A percentile compares a stretch with the other conserved stretches of the same genome.
phyloP scores from a whole-genome alignment of 2,888 invertebrate genomes.

The Drosophila austrosaltans region DNA sequence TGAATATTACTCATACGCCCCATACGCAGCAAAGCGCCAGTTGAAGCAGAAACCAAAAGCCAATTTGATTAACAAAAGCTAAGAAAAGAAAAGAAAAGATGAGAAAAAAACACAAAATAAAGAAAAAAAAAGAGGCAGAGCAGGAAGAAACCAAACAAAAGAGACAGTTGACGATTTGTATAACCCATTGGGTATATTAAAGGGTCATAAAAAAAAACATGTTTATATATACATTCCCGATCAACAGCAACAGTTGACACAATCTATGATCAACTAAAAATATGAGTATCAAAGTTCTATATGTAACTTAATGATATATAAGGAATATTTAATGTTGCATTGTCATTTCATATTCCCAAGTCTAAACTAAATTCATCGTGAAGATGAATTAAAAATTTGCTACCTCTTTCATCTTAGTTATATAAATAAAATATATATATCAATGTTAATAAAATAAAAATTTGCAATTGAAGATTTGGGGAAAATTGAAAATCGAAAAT shows the following conservation, averaged over 20 bases:
- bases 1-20: constrained; percentile 65
- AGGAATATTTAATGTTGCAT: too few relatives aligned
- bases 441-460: too few relatives aligned
- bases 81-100: constrained; percentile 2
- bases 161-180: not conserved
- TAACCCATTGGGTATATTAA: not conserved
- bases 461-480: too few relatives aligned
- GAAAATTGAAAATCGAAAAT: constrained; percentile 7
- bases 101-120: not conserved
- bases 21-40: constrained; percentile 28
- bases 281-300: too few relatives aligned
- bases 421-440: not conserved
- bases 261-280: too few relatives aligned
- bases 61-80: constrained; percentile 61
- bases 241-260: too few relatives aligned
- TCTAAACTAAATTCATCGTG: not conserved
- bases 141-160: constrained; percentile 1
- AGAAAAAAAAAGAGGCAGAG: constrained; percentile 8
- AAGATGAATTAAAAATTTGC: not conserved
- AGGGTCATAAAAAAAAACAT: too few relatives aligned
- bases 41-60: constrained; percentile 36
- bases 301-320: too few relatives aligned
- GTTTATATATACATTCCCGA: too few relatives aligned
- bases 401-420: not conserved
- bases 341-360: too few relatives aligned